Evolutionary conservation across 2,888 invertebrate species (phyloP).

Genomic region (Mallateleia sp.): DNA sequence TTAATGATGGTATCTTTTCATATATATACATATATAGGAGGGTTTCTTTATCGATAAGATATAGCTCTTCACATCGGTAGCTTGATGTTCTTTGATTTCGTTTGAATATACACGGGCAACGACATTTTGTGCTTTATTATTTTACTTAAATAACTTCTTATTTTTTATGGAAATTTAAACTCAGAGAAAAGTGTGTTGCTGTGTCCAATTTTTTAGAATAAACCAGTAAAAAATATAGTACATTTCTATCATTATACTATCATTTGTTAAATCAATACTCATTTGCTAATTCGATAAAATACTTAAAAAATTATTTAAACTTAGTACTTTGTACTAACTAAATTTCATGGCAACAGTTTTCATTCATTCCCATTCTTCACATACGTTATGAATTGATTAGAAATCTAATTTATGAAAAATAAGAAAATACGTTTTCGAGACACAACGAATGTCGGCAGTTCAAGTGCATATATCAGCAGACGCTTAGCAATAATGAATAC

Average conservation of each 20-base stretch:
- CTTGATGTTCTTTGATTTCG: conserved; percentile 82
- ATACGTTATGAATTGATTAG: conserved; percentile 69
- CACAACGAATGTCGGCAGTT: conserved; percentile 81
- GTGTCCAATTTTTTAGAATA: too few relatives aligned
- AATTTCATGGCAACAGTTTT: conserved; percentile 15
- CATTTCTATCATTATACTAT: too few relatives aligned
- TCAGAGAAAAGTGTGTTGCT: too few relatives aligned
- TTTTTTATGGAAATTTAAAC: background rate
- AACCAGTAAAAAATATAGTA: too few relatives aligned
- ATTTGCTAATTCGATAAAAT: too few relatives aligned
- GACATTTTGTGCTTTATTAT: background rate
- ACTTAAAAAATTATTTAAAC: background rate
- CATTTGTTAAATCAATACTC: too few relatives aligned
- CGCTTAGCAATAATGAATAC: conserved; percentile 88
- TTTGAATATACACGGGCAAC: conserved; percentile 33
- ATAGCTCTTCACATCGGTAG: conserved; percentile 81
- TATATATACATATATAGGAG: conserved; percentile 77
- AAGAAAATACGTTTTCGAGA: conserved; percentile 85
- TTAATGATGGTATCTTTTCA: conserved; percentile 84
- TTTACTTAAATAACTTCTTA: background rate
- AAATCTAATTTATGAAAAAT: conserved; percentile 87
- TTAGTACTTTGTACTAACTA: background rate
- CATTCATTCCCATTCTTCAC: conserved; percentile 48
- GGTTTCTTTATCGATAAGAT: conserved; percentile 84
- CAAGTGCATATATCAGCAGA: conserved; percentile 84